Evolutionary conservation across 2,113 vertebrate species (phyloP), one percentile per base, ranked within the genome.

Genomic region (Tyto alba): DNA sequence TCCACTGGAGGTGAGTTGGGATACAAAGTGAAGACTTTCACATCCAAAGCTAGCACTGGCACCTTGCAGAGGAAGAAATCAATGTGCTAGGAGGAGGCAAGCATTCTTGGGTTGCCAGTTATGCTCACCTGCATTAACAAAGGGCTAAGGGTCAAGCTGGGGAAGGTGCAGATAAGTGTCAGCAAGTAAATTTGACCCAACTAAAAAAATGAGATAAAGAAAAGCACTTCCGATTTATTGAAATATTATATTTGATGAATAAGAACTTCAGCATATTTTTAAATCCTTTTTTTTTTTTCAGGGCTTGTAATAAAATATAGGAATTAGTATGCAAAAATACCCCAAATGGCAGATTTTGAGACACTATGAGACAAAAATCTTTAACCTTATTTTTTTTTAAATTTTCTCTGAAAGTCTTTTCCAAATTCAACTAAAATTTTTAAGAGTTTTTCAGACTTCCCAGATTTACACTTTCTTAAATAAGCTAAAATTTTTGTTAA

Each of bases 361-460:
- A 68, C 6, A 26, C 20, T 47, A 6, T 19, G 17, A 85, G 9
- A 73, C 4, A 9, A 25, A 85, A 43, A 6, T 40, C 11, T 67
- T 72, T 13, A 17, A 5, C 23, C 4, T 60, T 2, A 6, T 17
- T 36, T 36, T 13, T 4, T 5, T 3, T 4, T 26, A 20, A 10
- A 47, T 47, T 38, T 27, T 21, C 25, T 59, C 34, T 22, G 18
- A 8, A 77, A 68, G 1, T n/a, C 21, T 92, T 25, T 81, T 81
- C 16, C 15, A 86, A 84, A 73, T 59, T 64, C 32, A 80, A 21
- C 2, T 17, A 55, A 15, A 77, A 34, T 69, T 83, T 57, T 74
- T 34, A 72, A 72, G 83, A 40, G 0, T 7, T 52, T 88, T 77
- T 45, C 26, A 78, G 43, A 55, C 5, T 22, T 1, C 2, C 2